Base-by-base conservation (phyloP, 2,797 vertebrate genomes). In the Selene dorsalis region DNA sequence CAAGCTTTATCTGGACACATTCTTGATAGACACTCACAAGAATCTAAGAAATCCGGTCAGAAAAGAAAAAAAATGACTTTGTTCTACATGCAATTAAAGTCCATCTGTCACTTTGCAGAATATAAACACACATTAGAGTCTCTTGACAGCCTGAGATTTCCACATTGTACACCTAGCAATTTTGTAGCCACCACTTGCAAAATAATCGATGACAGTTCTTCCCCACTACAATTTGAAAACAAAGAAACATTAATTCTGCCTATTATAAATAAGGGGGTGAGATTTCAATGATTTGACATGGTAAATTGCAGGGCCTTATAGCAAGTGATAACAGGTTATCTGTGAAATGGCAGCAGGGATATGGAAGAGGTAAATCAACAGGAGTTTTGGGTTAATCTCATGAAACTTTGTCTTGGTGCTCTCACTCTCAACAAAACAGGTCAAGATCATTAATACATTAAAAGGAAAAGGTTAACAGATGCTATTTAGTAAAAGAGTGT, bases 61-160 rank as follows among this genome's bases (percentile, higher is more conserved):
- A 18, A 70, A 28, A 65, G 22, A 30, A 69, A 79, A 77, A 57
- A 4, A 43, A 1, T 56, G 18, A 68, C 63, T 83, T 67, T 63
- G 56, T 66, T 67, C n/a, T 63, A 70, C 4, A 60, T 63, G 53
- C 55, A 86, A 70, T 77, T 62, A 81, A 69, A 68, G 47, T 73
- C 45, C 50, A 73, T 47, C 83, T 73, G 55, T 79, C 56, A 69
- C 26, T 69, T 60, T 64, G 50, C 22, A 41, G 24, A 68, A 71
- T 17, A 28, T 6, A 56, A 84, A 74, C 69, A 79, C 75, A 83
- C 71, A 78, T 79, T 68, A 67, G 35, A 60, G 41, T 65, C 55
- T 77, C 55, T n/a, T 64, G 78, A 77, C 60, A 77, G 61, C 64
- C 30, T 70, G 38, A 71, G 32, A 12, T 50, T 1, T 16, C 47